phyloP scores from a whole-genome alignment of 1,140 invertebrate genomes.

The Drosophila obscura region DNA sequence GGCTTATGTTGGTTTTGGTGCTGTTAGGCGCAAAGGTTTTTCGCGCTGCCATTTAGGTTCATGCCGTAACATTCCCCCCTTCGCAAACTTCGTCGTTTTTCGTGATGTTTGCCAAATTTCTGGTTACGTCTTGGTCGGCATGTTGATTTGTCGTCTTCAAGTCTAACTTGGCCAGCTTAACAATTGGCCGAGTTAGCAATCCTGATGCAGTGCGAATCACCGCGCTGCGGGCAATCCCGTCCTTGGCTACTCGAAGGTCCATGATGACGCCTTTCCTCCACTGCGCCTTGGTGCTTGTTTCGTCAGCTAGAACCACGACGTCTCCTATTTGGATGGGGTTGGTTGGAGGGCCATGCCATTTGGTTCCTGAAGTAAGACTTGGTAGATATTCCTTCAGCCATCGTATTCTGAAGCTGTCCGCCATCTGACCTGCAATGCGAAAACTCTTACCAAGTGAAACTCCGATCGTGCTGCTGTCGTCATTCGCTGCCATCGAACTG shows the following conservation, averaged over 20 bases:
- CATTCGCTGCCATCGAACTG: background rate
- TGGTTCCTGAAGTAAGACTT: background rate
- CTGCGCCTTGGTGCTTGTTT: too few relatives aligned
- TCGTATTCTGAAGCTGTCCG: background rate
- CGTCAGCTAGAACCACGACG: too few relatives aligned
- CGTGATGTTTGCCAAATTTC: background rate
- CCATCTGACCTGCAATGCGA: background rate
- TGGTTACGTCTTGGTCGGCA: background rate
- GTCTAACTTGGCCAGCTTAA: background rate
- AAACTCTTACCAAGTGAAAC: constrained; percentile 1
- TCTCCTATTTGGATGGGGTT: too few relatives aligned
- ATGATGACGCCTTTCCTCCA: too few relatives aligned
- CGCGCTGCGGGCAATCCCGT: background rate
- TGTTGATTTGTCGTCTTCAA: background rate
- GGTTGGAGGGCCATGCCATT: background rate
- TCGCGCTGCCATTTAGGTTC: too few relatives aligned
- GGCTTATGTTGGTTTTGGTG: too few relatives aligned
- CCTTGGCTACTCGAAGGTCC: too few relatives aligned
- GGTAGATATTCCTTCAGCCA: background rate
- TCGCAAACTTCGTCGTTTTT: background rate
- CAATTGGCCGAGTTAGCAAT: background rate
- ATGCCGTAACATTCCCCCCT: background rate
- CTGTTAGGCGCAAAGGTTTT: too few relatives aligned
- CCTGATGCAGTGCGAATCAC: too few relatives aligned
- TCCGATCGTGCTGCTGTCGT: background rate